Base-by-base conservation (phyloP, 2,888 invertebrate genomes). In the Drosophila meridionalis region DNA sequence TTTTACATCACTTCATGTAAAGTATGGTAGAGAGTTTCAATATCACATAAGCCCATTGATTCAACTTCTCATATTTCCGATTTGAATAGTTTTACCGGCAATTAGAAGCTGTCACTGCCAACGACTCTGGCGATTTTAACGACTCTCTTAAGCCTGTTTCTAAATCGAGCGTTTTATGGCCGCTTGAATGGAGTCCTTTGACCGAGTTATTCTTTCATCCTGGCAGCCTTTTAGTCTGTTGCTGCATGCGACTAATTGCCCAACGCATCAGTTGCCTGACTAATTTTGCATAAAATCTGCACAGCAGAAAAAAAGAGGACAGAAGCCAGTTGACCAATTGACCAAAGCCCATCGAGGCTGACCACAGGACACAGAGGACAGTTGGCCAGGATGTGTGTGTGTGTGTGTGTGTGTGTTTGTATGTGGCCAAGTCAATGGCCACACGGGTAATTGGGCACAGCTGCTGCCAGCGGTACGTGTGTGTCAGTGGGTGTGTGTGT, bases 261-360 rank as follows among this genome's bases (percentile, higher is more conserved):
- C 12, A 60, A 65, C 65, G 86, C 72, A 68, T 81, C 77, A 77
- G 52, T 79, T 48, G 69, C 59, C 73, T 73, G 77, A 73, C 84
- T 85, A 84, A 87, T 89, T 89, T 83, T 87, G 87, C 87, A 89
- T 84, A 76, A 81, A 80, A 87, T 83, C 73, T 83, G 76, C 52
- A 70, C 52, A 60, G 66, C 52, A 69, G 70, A 76, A 76, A 73
- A 45, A 45, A 50, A 38, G 14, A 42, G n/a, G n/a, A 32, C 32
- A 1, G 9, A 32, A 14, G 47, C 26, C 43, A 40, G 26, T 69
- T 63, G 71, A 45, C 66, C 72, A 45, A 42, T 63, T 69, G 59
- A 69, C 73, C 76, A 73, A 79, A 69, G 76, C n/a, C 66, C 68
- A 78, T 67, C 42, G 72, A 77, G 69, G 69, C 45, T 72, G 70